Base-by-base conservation (phyloP, 2,888 invertebrate species). In the Holacanthella duospinosa region DNA sequence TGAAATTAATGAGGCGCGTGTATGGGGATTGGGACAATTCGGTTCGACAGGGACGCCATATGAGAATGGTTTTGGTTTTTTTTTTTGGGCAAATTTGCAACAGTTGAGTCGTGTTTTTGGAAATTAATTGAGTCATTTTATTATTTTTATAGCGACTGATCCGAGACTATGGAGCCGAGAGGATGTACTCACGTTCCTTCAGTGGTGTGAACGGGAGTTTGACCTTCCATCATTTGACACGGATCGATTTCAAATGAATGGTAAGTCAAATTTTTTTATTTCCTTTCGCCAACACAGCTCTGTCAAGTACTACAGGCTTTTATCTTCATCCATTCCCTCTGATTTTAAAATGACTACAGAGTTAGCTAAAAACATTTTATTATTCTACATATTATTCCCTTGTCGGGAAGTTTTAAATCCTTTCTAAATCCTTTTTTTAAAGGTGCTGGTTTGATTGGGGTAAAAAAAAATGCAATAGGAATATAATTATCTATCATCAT, bases 231-330 rank as follows among this genome's bases (percentile, higher is more conserved):
- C 88, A 74, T 88, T 94, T 76, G 92, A 93, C 76, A 86, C 89
- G 84, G 92, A 93, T 76, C 85, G 90, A 79, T 94, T 94, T 78
- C 91, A 91, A 80, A 93, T 94, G 93, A 94, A 94, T 78, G 94
- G 93, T 82, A 80, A 82, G 78, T 75, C 53, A 59, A 55, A 29
- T 76, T 76, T 36, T 16, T 36, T 16, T 12, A 36, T 16, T 36
- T 36, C 6, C 25, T 24, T 24, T n/a, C 9, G 21, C 53, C 4
- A 21, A n/a, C 43, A 43, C 19, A 43, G 12, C 19, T 19, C 43
- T 43, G 19, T 19, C 43, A 43, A 16, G 43, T 19, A 16, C 43
- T 43, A 16, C 12, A 43, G 12, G 19, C 43, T 16, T 19, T 43
- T n/a, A n/a, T n/a, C n/a, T n/a, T n/a, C n/a, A n/a, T n/a, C n/a